A percentile compares a stretch with the other conserved stretches of the same genome.
phyloP scores from a whole-genome alignment of 2,113 vertebrate species.

The Nycticebus coucang region DNA sequence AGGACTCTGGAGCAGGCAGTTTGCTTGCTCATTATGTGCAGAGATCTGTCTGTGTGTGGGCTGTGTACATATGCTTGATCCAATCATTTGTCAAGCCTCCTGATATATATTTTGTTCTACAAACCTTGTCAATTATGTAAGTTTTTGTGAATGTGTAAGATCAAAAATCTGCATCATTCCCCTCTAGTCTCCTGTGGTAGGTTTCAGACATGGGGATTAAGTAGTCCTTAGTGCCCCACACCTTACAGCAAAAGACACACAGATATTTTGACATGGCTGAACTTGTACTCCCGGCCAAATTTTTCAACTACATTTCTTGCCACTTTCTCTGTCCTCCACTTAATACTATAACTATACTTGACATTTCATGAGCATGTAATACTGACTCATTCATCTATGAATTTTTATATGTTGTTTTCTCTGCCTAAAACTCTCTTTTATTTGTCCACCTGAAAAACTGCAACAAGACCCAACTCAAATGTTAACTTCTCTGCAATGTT shows the following conservation, averaged over 20 bases:
- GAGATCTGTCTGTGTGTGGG: conserved; percentile 50
- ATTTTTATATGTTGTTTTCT: neutral
- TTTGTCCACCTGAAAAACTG: neutral
- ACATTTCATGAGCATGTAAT: neutral
- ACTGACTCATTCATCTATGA: neutral
- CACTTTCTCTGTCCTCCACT: neutral
- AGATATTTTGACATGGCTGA: neutral
- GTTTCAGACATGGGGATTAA: neutral
- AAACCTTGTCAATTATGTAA: conserved; percentile 8
- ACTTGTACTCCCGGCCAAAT: neutral
- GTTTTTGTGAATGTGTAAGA: neutral
- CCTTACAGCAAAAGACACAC: neutral
- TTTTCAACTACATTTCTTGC: neutral
- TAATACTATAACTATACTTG: neutral
- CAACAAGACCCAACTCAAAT: neutral
- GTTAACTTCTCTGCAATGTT: neutral
- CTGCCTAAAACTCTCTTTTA: neutral
- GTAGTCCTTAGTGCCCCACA: neutral
- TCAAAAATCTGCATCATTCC: neutral
- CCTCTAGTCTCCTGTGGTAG: neutral
- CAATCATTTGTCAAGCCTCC: conserved; percentile 34
- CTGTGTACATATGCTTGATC: conserved; percentile 47
- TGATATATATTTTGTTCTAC: neutral
- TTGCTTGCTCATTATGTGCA: conserved; percentile 58
- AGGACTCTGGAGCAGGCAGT: conserved; percentile 30